Evolutionary conservation across 2,888 invertebrate genomes (phyloP).

Genomic region (Drosophila paramelanica): DNA sequence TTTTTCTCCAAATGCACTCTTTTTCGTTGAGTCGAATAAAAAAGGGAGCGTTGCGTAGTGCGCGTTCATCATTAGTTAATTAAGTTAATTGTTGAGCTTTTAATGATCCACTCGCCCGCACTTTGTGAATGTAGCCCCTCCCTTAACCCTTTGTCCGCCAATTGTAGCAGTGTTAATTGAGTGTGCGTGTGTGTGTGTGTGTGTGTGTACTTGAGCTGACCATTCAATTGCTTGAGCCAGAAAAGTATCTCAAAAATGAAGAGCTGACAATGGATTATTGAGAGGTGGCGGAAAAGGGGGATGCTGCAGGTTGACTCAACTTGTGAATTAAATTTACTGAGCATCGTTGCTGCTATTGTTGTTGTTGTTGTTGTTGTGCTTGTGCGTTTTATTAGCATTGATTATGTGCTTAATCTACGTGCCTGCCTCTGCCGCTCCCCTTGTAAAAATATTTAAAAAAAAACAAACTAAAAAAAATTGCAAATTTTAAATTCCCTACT

Average conservation of each 20-base stretch:
- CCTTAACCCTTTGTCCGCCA: constrained; percentile 11
- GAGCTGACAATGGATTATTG: background rate
- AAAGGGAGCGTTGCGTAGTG: constrained; percentile 30
- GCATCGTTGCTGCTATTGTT: constrained; percentile 27
- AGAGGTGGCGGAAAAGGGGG: background rate
- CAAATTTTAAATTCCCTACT: constrained; percentile 21
- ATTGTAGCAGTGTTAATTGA: constrained; percentile 56
- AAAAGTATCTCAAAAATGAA: constrained; percentile 12
- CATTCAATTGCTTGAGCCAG: constrained; percentile 49
- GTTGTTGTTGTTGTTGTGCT: constrained; percentile 30
- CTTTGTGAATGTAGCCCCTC: constrained; percentile 27
- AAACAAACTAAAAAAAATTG: background rate
- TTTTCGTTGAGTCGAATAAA: constrained; percentile 5
- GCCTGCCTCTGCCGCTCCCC: background rate
- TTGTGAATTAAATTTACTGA: constrained; percentile 68
- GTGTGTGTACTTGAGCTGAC: constrained; percentile 18
- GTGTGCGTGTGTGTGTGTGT: constrained; percentile 12
- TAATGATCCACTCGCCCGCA: constrained; percentile 67
- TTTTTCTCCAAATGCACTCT: constrained; percentile 23
- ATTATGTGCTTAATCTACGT: constrained; percentile 62
- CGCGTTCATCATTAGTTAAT: constrained; percentile 60
- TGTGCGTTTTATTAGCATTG: constrained; percentile 74
- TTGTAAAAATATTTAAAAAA: constrained; percentile 1
- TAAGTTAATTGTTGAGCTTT: constrained; percentile 75
- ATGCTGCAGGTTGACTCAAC: constrained; percentile 37